These are phyloP conservation scores for Protobothrops flavoviridis DNA, from an alignment of 2,113 vertebrate genomes.

Conservation along the genomic window DNA sequence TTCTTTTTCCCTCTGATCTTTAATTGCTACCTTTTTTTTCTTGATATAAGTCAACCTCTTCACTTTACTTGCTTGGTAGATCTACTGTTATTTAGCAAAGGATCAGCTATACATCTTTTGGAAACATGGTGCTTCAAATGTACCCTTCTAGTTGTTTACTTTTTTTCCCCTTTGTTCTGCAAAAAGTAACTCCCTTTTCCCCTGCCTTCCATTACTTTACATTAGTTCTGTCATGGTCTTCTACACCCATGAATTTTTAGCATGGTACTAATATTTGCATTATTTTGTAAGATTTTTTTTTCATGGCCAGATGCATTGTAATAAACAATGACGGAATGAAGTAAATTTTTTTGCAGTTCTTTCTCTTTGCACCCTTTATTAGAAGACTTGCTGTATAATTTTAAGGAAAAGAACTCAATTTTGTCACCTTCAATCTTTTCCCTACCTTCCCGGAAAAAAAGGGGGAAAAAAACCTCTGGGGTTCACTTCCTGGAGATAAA, in stretches of 20 bases:
- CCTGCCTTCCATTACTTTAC: background rate
- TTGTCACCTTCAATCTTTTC: background rate
- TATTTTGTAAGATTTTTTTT: background rate
- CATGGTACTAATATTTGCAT: background rate
- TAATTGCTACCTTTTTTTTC: background rate
- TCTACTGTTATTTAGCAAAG: background rate
- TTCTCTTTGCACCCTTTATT: background rate
- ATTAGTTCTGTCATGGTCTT: background rate
- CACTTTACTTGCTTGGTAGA: background rate
- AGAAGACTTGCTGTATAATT: background rate
- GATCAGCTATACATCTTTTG: background rate
- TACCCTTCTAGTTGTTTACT: background rate
- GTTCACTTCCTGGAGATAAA: conserved; percentile 24
- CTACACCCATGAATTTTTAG: background rate
- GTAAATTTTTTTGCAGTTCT: background rate
- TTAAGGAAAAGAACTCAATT: background rate
- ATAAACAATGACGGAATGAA: background rate
- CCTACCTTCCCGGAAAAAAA: background rate
- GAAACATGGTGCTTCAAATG: background rate
- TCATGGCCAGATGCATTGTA: background rate
- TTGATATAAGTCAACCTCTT: background rate
- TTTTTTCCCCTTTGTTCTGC: background rate
- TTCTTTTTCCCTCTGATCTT: background rate
- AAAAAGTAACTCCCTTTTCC: background rate
- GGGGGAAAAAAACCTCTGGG: background rate